Evolutionary conservation across 2,113 vertebrate species (phyloP).

Genomic region (Solea solea): DNA sequence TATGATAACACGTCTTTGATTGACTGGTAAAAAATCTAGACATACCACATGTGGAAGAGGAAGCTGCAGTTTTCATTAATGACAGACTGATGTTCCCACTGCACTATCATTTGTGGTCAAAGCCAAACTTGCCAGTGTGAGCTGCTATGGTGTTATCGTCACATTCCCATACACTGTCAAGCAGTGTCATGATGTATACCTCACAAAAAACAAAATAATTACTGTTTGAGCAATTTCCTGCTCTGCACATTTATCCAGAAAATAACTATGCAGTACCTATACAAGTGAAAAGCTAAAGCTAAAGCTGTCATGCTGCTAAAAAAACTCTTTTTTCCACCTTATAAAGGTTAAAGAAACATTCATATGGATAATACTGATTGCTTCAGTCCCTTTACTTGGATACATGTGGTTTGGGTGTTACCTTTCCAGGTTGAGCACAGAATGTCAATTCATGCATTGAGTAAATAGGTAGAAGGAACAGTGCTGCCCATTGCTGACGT

Average conservation of each 20-base stretch:
- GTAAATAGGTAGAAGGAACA: constrained; percentile 56
- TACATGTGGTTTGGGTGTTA: constrained; percentile 33
- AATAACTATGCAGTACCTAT: neutral
- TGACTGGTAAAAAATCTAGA: neutral
- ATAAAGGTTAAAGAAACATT: neutral
- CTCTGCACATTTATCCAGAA: neutral
- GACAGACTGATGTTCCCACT: constrained; percentile 28
- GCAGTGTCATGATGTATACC: constrained; percentile 1
- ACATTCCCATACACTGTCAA: constrained; percentile 11
- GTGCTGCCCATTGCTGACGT: constrained; percentile 48
- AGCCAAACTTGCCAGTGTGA: constrained; percentile 19
- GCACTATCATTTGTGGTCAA: constrained; percentile 50
- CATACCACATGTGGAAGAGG: neutral
- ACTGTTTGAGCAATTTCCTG: constrained; percentile 12
- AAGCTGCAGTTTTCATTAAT: constrained; percentile 49
- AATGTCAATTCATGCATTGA: constrained; percentile 67
- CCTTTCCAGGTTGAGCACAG: constrained; percentile 60
- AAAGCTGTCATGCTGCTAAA: too few species aligned
- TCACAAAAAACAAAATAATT: constrained; percentile 25
- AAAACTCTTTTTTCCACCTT: neutral
- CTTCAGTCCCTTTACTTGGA: constrained; percentile 22
- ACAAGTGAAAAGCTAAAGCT: neutral
- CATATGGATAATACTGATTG: neutral
- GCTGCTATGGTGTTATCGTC: constrained; percentile 3
- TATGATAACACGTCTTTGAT: neutral